Evolutionary conservation across 2,888 invertebrate species (phyloP).

Genomic region (Lycocerus yunnanus): DNA sequence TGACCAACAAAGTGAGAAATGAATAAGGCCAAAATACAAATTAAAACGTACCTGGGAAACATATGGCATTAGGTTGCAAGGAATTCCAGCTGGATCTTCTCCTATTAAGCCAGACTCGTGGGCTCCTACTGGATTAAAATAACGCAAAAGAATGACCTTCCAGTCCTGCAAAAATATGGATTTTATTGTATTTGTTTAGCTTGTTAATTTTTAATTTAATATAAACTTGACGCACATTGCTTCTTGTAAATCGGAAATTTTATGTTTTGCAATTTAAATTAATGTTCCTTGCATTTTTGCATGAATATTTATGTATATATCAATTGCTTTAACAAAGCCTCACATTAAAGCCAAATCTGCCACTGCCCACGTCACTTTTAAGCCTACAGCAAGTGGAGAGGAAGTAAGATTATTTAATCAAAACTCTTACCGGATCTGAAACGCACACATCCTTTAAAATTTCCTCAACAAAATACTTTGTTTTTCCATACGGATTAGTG

Average conservation of each 20-base stretch:
- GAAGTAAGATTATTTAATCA: not conserved
- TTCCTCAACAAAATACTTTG: constrained; percentile 93
- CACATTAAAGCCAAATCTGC: no score
- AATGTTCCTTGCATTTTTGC: no score
- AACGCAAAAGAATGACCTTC: constrained; percentile 82
- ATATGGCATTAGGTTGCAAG: constrained; percentile 94
- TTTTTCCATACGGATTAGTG: constrained; percentile 91
- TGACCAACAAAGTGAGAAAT: no score
- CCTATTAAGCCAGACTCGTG: constrained; percentile 89
- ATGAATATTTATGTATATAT: no score
- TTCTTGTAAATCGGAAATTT: no score
- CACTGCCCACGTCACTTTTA: not conserved
- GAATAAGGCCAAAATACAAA: not conserved
- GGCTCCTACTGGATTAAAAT: constrained; percentile 96
- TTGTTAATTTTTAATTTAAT: no score
- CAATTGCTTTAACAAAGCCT: no score
- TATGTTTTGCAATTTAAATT: no score
- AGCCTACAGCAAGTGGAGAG: no score
- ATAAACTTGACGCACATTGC: no score
- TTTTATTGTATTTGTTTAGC: no score
- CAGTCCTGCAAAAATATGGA: constrained; percentile 64
- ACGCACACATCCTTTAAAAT: constrained; percentile 84
- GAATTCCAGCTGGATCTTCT: constrained; percentile 88
- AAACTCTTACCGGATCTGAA: constrained; percentile 71
- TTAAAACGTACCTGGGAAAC: constrained; percentile 71